phyloP scores from a whole-genome alignment of 2,888 invertebrate genomes.

The Iselma pallidipennis region DNA sequence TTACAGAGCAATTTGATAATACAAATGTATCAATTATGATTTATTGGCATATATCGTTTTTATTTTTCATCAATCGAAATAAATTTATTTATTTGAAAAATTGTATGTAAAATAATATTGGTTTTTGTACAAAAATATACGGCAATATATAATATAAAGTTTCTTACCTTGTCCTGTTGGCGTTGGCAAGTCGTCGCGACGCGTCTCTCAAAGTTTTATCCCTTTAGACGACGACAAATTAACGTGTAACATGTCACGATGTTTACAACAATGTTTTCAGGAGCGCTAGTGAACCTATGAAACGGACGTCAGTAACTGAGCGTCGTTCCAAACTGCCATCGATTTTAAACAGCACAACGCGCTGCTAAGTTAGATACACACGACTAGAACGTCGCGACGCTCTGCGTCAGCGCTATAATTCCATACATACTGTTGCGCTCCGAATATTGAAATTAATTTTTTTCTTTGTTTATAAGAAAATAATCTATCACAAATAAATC shows the following conservation, averaged over 20 bases:
- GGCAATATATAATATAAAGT: too few species aligned
- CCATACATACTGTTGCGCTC: conserved; percentile 47
- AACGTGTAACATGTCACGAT: conserved; percentile 27
- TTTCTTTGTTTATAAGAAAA: too few species aligned
- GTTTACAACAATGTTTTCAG: conserved; percentile 16
- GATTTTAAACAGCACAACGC: conserved; percentile 50
- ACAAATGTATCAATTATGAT: too few species aligned
- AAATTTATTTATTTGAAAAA: too few species aligned
- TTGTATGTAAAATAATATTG: too few species aligned
- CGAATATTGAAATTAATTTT: not conserved
- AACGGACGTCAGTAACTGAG: conserved; percentile 48
- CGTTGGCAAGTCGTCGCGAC: not conserved
- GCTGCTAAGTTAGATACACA: conserved; percentile 36
- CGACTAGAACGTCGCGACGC: conserved; percentile 35
- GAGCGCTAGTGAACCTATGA: conserved; percentile 32
- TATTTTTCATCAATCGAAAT: too few species aligned
- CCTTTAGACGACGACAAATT: conserved; percentile 1
- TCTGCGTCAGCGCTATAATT: conserved; percentile 35
- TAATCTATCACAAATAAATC: too few species aligned
- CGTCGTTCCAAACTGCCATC: conserved; percentile 47
- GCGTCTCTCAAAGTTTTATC: not conserved
- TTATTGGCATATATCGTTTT: too few species aligned
- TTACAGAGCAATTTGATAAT: too few species aligned
- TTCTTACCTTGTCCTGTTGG: not conserved
- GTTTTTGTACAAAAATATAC: too few species aligned